A percentile compares a stretch with the other conserved stretches of the same genome.
These are phyloP conservation scores for Xenopus tropicalis DNA, from an alignment of 2,113 vertebrate genomes.

Conservation along the genomic window UCB_Xtro_10.0 CM004446.2:10820501-10821000, in stretches of 20 bases:
- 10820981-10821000: conserved; percentile 5
- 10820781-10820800: conserved; percentile 17
- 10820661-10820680: no score
- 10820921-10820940: conserved; percentile 27
- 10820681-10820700: no score
- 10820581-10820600: no score
- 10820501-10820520: no score
- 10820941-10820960: conserved; percentile 30
- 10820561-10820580: no score
- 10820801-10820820: conserved; percentile 22
- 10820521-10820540: no score
- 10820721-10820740: no score
- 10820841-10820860: conserved; percentile 39
- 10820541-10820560: no score
- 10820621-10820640: no score
- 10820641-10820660: no score
- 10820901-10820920: conserved; percentile 21
- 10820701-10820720: no score
- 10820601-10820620: no score
- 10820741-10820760: not conserved
- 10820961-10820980: conserved; percentile 28
- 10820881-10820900: conserved; percentile 22
- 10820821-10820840: conserved; percentile 8
- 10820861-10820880: conserved; percentile 46
- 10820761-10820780: conserved; percentile 3